phyloP scores from a whole-genome alignment of 2,888 invertebrate species.

The Dryococelus australis region DNA sequence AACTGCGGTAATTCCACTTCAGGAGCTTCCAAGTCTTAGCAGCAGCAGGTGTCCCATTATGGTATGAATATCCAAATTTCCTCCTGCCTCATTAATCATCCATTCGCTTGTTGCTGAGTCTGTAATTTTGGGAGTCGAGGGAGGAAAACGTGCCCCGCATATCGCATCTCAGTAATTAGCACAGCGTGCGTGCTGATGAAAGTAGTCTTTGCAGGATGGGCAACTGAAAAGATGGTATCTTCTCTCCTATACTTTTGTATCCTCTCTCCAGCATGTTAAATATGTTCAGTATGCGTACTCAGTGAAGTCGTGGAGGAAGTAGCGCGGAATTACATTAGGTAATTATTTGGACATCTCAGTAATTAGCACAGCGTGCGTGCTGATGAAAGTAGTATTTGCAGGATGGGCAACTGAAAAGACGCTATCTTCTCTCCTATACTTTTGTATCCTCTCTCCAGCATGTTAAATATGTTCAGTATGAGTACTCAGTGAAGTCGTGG shows the following conservation, averaged over 20 bases:
- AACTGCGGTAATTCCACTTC: not conserved
- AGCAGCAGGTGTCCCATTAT: not conserved
- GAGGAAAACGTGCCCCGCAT: not conserved
- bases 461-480: no score
- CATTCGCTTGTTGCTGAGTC: not conserved
- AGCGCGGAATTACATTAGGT: no score
- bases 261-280: not conserved
- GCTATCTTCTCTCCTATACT: not conserved
- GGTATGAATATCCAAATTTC: not conserved
- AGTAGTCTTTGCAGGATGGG: not conserved
- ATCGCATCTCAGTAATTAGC: not conserved
- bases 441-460: not conserved
- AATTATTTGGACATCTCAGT: not conserved
- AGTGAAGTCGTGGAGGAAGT: no score
- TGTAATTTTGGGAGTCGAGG: not conserved
- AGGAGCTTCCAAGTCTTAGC: not conserved
- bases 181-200: not conserved
- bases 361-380: not conserved
- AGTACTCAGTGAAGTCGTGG: no score
- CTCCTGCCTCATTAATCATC: not conserved
- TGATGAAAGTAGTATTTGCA: not conserved
- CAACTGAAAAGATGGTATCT: not conserved
- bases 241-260: not conserved
- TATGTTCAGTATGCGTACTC: no score
- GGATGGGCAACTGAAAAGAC: not conserved